A percentile compares a stretch with the other conserved stretches of the same genome.
These are phyloP conservation scores for Radopholus similis DNA, from an alignment of 1,140 invertebrate species.

Conservation along the genomic window DNA sequence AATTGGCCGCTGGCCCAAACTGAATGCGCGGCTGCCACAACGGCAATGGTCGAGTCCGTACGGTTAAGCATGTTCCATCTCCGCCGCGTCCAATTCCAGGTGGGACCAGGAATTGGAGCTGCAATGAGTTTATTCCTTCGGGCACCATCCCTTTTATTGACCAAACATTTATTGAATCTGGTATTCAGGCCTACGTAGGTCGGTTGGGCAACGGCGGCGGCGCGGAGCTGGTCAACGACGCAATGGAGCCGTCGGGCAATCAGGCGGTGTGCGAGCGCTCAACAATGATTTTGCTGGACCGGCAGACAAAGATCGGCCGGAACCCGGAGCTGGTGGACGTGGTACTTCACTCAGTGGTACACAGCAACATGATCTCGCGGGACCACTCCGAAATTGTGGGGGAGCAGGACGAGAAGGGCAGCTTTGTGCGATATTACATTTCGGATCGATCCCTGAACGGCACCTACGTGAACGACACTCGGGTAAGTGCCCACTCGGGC, in stretches of 20 bases:
- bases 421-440: constrained; percentile 42
- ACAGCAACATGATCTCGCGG: constrained; percentile 52
- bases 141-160: background rate
- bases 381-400: constrained; percentile 48
- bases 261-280: constrained; percentile 13
- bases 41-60: constrained; percentile 19
- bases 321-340: constrained; percentile 46
- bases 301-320: constrained; percentile 42
- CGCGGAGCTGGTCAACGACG: constrained; percentile 17
- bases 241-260: constrained; percentile 4
- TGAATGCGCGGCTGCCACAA: too few relatives aligned
- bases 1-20: too few relatives aligned
- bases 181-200: background rate
- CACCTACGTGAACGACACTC: constrained; percentile 62
- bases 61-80: constrained; percentile 21
- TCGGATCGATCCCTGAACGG: constrained; percentile 61
- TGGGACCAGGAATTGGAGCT: background rate
- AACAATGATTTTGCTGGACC: constrained; percentile 33
- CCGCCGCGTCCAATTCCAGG: constrained; percentile 27
- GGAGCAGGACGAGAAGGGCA: constrained; percentile 23
- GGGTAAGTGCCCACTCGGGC: constrained; percentile 42
- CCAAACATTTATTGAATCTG: background rate
- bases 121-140: background rate
- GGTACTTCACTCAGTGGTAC: constrained; percentile 40
- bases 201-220: background rate